Evolutionary conservation across 2,113 vertebrate species (phyloP).

Genomic region (Irena cyanogastra): DNA sequence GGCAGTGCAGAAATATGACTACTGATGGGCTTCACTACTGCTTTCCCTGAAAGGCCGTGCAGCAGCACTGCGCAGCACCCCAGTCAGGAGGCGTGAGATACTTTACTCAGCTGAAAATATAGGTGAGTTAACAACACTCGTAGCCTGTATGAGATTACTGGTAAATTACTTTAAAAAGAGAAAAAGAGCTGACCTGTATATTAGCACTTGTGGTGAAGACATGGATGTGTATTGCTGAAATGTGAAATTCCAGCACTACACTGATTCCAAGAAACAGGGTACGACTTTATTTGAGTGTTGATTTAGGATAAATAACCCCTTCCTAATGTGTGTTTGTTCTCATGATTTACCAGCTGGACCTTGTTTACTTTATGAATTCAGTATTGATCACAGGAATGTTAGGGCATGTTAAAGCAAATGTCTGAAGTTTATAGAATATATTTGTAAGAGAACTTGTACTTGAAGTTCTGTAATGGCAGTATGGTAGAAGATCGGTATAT

Average conservation of each 20-base stretch:
- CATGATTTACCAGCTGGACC: constrained; percentile 6
- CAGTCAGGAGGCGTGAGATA: background rate
- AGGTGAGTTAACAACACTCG: constrained; percentile 2
- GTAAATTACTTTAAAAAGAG: background rate
- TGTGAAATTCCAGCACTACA: background rate
- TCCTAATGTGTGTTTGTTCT: background rate
- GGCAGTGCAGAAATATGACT: background rate
- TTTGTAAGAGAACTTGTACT: background rate
- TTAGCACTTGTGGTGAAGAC: background rate
- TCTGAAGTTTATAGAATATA: background rate
- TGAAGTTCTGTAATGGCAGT: background rate
- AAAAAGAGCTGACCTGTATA: background rate
- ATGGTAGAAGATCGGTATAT: background rate
- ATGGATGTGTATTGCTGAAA: background rate
- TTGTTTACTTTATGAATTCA: background rate
- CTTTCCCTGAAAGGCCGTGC: background rate
- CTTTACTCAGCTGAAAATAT: constrained; percentile 15
- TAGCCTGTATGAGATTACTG: background rate
- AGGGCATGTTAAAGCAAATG: background rate
- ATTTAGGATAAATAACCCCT: background rate
- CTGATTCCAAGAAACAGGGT: background rate
- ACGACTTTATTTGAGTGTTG: background rate
- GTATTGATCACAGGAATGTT: background rate
- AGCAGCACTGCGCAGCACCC: background rate
- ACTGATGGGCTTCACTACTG: background rate